phyloP scores from a whole-genome alignment of 1,140 invertebrate genomes.

The Ips typographus region DNA sequence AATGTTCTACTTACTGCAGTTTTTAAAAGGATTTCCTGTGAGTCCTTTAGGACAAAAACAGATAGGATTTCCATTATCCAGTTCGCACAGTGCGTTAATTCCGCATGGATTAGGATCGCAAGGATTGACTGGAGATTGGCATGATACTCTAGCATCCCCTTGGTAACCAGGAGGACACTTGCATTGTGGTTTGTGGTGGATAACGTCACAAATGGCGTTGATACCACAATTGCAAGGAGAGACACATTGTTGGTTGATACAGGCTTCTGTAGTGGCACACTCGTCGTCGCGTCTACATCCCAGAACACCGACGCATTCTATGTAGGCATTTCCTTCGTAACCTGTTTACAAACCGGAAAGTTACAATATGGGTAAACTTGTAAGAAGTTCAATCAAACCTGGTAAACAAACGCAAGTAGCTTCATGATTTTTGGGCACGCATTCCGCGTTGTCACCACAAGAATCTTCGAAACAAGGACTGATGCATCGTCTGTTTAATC shows the following conservation, averaged over 20 bases:
- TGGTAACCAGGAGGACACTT: conserved; percentile 74
- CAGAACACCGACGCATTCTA: conserved; percentile 67
- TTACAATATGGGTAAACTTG: background rate
- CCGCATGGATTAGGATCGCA: conserved; percentile 85
- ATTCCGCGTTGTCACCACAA: conserved; percentile 83
- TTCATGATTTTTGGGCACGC: conserved; percentile 73
- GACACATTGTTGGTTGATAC: conserved; percentile 71
- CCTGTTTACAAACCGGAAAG: background rate
- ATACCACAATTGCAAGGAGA: conserved; percentile 76
- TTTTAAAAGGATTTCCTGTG: conserved; percentile 88
- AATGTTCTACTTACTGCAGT: conserved; percentile 77
- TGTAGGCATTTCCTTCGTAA: conserved; percentile 76
- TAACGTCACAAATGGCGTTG: conserved; percentile 75
- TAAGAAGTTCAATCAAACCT: conserved; percentile 50
- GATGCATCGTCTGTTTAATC: conserved; percentile 77
- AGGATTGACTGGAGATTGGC: conserved; percentile 66
- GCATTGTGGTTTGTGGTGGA: conserved; percentile 71
- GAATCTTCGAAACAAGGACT: conserved; percentile 80
- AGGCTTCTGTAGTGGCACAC: conserved; percentile 69
- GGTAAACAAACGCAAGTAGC: conserved; percentile 75
- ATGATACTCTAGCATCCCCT: conserved; percentile 67
- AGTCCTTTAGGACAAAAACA: conserved; percentile 87
- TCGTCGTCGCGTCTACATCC: conserved; percentile 70
- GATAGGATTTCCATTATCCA: conserved; percentile 82
- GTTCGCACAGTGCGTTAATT: conserved; percentile 78